Conservation (phyloP, 2,113 vertebrate genomes). For the Carassius gibelio region DNA sequence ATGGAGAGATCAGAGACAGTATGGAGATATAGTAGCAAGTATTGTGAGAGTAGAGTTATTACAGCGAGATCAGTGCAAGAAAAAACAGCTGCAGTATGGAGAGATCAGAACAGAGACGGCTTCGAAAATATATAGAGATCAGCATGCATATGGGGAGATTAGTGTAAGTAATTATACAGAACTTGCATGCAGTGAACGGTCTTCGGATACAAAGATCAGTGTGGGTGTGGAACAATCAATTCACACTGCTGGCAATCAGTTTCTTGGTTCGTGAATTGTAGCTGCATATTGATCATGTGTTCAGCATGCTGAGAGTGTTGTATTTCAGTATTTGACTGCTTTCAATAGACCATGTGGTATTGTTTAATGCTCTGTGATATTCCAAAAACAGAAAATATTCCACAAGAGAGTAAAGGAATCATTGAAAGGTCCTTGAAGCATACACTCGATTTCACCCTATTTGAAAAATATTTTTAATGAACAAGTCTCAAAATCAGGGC, state of each 20-base stretch:
- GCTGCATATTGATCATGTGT: conserved; percentile 43
- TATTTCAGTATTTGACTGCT: conserved; percentile 23
- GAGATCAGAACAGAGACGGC: conserved; percentile 1
- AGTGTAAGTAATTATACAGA: conserved; percentile 29
- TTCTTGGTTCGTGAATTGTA: conserved; percentile 29
- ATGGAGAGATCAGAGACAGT: not conserved
- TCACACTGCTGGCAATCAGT: conserved; percentile 37
- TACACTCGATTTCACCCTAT: not conserved
- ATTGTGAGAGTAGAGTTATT: not conserved
- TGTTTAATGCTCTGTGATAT: conserved; percentile 6
- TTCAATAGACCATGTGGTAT: conserved; percentile 11
- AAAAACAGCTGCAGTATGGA: not conserved
- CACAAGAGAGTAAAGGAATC: conserved; percentile 4
- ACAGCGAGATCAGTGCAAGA: not conserved
- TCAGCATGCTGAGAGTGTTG: conserved; percentile 18
- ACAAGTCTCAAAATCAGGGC: conserved; percentile 26
- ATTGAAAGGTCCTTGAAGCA: not conserved
- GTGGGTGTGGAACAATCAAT: conserved; percentile 43
- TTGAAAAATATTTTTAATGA: conserved; percentile 7
- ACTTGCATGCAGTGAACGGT: conserved; percentile 14
- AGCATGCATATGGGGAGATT: conserved; percentile 17
- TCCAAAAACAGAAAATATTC: conserved; percentile 17
- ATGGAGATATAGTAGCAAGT: not conserved
- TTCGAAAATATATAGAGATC: conserved; percentile 4
- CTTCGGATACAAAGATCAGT: conserved; percentile 26